These are phyloP conservation scores for Magallana ariakensis DNA, from an alignment of 1,140 invertebrate genomes.

Conservation along the genomic window DNA sequence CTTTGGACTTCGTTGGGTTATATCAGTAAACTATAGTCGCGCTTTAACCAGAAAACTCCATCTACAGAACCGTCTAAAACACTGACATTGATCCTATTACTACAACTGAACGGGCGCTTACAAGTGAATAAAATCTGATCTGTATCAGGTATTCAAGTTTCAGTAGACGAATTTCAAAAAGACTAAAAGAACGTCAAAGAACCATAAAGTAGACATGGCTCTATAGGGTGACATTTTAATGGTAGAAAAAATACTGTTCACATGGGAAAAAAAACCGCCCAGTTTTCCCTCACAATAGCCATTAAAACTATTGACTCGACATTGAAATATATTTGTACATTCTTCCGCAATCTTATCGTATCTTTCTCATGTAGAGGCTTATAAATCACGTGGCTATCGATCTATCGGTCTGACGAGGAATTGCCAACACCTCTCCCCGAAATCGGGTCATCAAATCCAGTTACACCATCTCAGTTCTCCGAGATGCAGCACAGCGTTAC, in stretches of 20 bases:
- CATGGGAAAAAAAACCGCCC: neutral
- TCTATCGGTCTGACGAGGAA: neutral
- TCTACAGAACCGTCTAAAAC: too few relatives aligned
- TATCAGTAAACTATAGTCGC: too few relatives aligned
- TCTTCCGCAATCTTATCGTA: neutral
- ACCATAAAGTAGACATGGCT: neutral
- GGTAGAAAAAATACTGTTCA: neutral
- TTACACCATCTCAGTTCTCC: neutral
- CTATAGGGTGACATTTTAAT: neutral
- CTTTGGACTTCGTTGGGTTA: too few relatives aligned
- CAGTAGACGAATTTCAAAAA: neutral
- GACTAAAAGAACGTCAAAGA: neutral
- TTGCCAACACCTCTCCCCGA: too few relatives aligned
- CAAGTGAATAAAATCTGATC: too few relatives aligned
- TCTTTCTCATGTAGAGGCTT: neutral
- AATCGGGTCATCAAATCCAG: too few relatives aligned
- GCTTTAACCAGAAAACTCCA: too few relatives aligned
- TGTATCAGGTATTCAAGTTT: neutral
- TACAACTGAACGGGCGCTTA: too few relatives aligned
- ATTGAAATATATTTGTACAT: neutral
- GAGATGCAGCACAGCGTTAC: neutral
- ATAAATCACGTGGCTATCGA: neutral
- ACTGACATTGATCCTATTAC: too few relatives aligned
- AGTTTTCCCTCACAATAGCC: neutral
- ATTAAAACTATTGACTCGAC: neutral